phyloP scores from a whole-genome alignment of 2,113 vertebrate species.

The Cranoglanis bouderius region DNA sequence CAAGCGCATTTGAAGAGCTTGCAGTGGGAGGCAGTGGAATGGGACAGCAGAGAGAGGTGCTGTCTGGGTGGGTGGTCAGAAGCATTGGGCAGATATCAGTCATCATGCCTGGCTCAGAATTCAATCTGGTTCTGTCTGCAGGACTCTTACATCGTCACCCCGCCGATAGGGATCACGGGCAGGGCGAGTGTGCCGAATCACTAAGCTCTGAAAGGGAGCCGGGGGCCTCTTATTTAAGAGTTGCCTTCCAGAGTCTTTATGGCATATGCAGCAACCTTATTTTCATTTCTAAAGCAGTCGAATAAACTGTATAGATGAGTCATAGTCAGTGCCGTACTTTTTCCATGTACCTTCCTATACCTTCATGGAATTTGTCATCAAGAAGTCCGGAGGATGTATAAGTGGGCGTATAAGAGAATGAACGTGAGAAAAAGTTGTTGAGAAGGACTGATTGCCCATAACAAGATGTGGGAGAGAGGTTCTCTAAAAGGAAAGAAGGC shows the following conservation, averaged over 20 bases:
- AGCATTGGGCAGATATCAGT: slow-evolving; percentile 64
- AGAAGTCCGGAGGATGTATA: not conserved
- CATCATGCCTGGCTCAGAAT: slow-evolving; percentile 69
- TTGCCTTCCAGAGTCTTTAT: slow-evolving; percentile 35
- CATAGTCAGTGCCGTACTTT: not conserved
- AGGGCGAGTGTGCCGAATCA: slow-evolving; percentile 48
- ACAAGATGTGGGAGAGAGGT: not conserved
- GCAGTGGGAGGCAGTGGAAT: slow-evolving; percentile 31
- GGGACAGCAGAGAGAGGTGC: slow-evolving; percentile 29
- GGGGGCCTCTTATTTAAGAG: slow-evolving; percentile 35
- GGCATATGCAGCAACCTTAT: not conserved
- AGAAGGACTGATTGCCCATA: slow-evolving; percentile 30
- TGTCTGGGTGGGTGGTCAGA: slow-evolving; percentile 70
- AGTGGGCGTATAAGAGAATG: not conserved
- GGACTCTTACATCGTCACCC: slow-evolving; percentile 63
- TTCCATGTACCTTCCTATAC: not conserved
- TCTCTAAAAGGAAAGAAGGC: slow-evolving; percentile 38
- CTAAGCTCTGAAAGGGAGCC: slow-evolving; percentile 50
- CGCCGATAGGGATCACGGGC: slow-evolving; percentile 62
- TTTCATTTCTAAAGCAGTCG: not conserved
- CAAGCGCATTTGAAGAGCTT: slow-evolving; percentile 17
- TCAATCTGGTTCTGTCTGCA: slow-evolving; percentile 61
- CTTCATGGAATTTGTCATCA: not conserved
- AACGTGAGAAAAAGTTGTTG: not conserved
- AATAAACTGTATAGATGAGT: not conserved